Base-by-base conservation (phyloP, 2,888 invertebrate genomes). In the Pyrochroa serraticornis region DNA sequence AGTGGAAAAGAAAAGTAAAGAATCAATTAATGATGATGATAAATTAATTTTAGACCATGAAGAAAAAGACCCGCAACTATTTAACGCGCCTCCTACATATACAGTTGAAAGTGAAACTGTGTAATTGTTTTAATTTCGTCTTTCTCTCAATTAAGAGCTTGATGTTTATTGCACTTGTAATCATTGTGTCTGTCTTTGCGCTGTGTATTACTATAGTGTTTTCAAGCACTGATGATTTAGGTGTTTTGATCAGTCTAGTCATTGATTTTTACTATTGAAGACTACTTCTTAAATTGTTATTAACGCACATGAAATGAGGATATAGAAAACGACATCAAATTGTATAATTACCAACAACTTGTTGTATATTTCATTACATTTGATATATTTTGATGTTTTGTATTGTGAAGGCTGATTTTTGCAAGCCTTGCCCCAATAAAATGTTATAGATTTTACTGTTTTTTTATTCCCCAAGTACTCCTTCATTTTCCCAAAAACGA, bases 41-140 rank as follows among this genome's bases (percentile, higher is more conserved):
- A 67, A 67, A 47, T 35, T 67, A 8, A 62, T 67, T 39, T 39
- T 67, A 30, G 58, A 60, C 43, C 51, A 55, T 38, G 65, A 64
- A 35, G 62, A 64, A n/a, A 45, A 49, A 30, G 39, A 56, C 37
- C 36, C 44, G 6, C 34, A 50, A 41, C 13, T 44, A 12, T 45
- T 64, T 59, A 57, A 63, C 12, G 58, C 59, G n/a, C 72, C 71
- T 6, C 70, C 69, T 5, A 71, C 71, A 64, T 73, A 71, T 50
- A 56, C 60, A 10, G 46, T 66, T n/a, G 67, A 68, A 41, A 68
- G 64, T 58, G 73, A 71, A 43, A 69, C 68, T 44, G 68, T 71
- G 48, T 68, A 65, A 65, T 44, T 44, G n/a, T 44, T 44, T 31
- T 30, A 9, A 9, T 13, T 10, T 46, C 3, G 22, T 31, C 44